A percentile compares a stretch with the other conserved stretches of the same genome.
Evolutionary conservation across 2,888 invertebrate species (phyloP).

Genomic region (Linnaemya tessellans): DNA sequence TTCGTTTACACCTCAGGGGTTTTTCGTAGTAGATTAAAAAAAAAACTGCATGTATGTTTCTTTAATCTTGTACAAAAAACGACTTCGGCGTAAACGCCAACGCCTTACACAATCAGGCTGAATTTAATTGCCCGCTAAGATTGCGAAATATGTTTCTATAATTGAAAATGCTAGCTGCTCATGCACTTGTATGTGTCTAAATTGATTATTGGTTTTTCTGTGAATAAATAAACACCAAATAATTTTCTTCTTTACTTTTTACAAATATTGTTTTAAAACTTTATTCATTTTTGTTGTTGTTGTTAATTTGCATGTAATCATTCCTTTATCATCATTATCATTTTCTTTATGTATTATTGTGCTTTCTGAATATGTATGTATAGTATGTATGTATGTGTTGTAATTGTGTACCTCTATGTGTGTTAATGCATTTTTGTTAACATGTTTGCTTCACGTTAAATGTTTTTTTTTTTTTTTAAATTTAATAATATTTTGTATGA

Average conservation of each 20-base stretch:
- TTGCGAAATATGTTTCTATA: no score
- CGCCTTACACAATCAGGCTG: no score
- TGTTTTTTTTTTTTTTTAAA: slow-evolving; percentile 39
- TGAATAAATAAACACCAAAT: slow-evolving; percentile 68
- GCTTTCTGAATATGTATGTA: slow-evolving; percentile 43
- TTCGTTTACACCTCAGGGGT: no score
- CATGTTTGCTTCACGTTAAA: slow-evolving; percentile 23
- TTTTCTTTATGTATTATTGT: slow-evolving; percentile 48
- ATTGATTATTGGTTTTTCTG: background rate
- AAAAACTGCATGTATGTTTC: no score
- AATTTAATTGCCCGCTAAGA: no score
- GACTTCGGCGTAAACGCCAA: no score
- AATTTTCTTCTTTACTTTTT: slow-evolving; percentile 78
- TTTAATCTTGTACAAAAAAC: no score
- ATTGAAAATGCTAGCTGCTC: no score
- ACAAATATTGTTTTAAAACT: slow-evolving; percentile 83
- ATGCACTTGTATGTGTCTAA: no score
- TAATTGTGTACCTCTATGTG: slow-evolving; percentile 22
- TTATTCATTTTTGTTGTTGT: slow-evolving; percentile 78
- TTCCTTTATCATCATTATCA: slow-evolving; percentile 41
- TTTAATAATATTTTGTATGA: slow-evolving; percentile 44
- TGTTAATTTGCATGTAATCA: slow-evolving; percentile 59
- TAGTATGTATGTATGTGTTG: slow-evolving; percentile 22
- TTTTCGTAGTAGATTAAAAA: no score
- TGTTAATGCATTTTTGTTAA: slow-evolving; percentile 45